Conservation (phyloP, 2,113 vertebrate species). For the Spilogale gracilis region DNA sequence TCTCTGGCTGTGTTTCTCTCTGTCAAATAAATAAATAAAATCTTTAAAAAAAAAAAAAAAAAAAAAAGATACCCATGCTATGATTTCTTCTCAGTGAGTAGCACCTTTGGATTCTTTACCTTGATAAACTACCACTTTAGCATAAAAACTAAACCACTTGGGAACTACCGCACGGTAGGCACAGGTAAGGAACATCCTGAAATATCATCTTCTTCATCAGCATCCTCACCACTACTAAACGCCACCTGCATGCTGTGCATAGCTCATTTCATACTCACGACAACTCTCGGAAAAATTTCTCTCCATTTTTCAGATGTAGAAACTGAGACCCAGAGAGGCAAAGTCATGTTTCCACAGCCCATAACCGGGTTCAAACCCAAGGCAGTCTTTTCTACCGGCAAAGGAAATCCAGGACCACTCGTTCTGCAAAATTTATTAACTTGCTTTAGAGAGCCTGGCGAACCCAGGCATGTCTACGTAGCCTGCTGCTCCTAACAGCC, state of each 20-base stretch:
- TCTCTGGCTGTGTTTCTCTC: no score
- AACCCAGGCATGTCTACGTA: not conserved
- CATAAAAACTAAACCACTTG: conserved; percentile 26
- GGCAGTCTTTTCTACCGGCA: not conserved
- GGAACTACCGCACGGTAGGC: not conserved
- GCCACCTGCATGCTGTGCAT: not conserved
- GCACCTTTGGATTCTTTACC: not conserved
- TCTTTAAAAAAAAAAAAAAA: no score
- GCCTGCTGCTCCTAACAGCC: not conserved
- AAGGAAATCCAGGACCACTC: conserved; percentile 35
- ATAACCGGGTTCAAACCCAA: conserved; percentile 15
- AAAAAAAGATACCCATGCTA: not conserved
- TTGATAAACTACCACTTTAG: not conserved
- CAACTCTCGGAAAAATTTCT: not conserved
- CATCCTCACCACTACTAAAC: not conserved
- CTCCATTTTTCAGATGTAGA: conserved; percentile 32
- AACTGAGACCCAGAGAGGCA: not conserved
- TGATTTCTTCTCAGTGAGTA: not conserved
- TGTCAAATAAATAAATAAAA: no score
- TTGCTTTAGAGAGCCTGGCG: conserved; percentile 5
- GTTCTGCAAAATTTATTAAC: not conserved
- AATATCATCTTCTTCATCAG: not conserved
- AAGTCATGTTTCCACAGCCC: not conserved
- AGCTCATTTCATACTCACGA: not conserved
- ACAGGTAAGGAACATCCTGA: not conserved